These are phyloP conservation scores for Aptenodytes patagonicus DNA, from an alignment of 2,113 vertebrate genomes.

Conservation along the genomic window DNA sequence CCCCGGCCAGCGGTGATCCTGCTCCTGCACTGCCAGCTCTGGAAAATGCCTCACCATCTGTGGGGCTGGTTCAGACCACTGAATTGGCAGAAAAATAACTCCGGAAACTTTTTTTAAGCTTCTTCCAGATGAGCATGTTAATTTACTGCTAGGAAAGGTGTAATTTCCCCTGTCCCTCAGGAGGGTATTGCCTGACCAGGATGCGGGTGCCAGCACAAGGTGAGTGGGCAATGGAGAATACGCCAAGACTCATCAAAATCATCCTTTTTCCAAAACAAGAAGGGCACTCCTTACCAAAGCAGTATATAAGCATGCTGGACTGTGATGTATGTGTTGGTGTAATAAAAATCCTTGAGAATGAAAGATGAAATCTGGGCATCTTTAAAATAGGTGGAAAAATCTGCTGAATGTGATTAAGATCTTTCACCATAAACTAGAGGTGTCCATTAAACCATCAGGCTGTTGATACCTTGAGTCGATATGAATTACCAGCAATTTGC, in stretches of 20 bases:
- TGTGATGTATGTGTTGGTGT: neutral
- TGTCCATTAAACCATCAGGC: neutral
- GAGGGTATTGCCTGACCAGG: neutral
- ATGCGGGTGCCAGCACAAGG: neutral
- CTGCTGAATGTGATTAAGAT: neutral
- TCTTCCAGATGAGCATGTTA: neutral
- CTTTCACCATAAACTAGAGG: neutral
- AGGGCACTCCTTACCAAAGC: neutral
- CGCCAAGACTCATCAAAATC: neutral
- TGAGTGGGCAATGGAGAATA: rapidly evolving
- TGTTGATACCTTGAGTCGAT: neutral
- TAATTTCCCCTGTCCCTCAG: neutral
- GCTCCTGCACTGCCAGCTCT: neutral
- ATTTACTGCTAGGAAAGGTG: neutral
- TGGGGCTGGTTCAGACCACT: neutral
- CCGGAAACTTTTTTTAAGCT: neutral
- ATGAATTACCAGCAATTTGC: neutral
- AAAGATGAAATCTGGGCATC: neutral
- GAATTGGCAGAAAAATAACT: neutral
- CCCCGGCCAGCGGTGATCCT: neutral
- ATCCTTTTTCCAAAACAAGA: neutral
- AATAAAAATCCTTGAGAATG: neutral
- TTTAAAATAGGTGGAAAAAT: neutral
- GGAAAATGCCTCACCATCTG: neutral
- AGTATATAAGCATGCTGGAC: neutral